Conservation (phyloP, 1,140 invertebrate species). For the Lucilia cuprina region DNA sequence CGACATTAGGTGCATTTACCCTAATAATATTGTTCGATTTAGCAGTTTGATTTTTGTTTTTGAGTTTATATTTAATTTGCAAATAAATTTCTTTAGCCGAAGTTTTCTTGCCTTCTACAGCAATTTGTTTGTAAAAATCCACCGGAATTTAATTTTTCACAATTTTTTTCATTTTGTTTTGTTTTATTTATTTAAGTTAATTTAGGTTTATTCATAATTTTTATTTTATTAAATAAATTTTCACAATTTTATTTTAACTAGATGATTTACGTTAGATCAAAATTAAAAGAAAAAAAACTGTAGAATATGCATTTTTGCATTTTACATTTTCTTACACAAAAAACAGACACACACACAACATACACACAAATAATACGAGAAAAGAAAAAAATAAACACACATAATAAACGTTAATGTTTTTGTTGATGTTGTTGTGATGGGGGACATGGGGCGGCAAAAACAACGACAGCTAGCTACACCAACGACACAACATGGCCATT, state of each 20-base stretch:
- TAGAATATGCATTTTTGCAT: neutral
- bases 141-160: neutral
- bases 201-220: neutral
- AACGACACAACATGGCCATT: slow-evolving; percentile 27
- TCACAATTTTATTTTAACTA: neutral
- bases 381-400: neutral
- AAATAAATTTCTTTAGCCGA: too few relatives aligned
- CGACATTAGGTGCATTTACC: too few relatives aligned
- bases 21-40: too few relatives aligned
- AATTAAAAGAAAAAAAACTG: neutral
- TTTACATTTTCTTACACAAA: neutral
- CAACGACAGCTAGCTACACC: neutral
- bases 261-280: neutral
- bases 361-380: neutral
- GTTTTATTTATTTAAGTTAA: neutral
- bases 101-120: too few relatives aligned
- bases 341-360: too few relatives aligned
- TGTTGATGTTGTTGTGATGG: too few relatives aligned
- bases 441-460: neutral
- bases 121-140: neutral
- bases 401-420: neutral
- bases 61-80: too few relatives aligned
- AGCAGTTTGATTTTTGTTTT: too few relatives aligned
- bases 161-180: neutral
- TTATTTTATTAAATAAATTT: neutral